A percentile compares a stretch with the other conserved stretches of the same genome.
Evolutionary conservation across 2,113 vertebrate species (phyloP).

Genomic region (Eurypyga helias): DNA sequence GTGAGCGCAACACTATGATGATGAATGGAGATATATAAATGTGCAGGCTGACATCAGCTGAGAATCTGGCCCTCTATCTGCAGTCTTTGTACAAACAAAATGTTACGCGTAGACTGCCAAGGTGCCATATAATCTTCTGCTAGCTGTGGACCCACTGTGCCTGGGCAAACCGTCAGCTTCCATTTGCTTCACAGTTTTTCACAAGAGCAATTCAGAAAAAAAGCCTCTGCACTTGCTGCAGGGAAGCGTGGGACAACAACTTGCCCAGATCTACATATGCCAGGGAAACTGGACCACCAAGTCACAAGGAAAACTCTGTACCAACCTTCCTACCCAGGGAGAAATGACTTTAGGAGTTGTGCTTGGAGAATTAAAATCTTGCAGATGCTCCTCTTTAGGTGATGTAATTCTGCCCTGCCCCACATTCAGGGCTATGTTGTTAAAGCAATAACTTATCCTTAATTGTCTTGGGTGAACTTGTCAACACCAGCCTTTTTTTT

Average conservation of each 20-base stretch:
- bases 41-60: neutral
- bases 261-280: neutral
- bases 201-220: neutral
- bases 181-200: neutral
- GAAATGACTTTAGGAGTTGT: neutral
- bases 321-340: neutral
- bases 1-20: neutral
- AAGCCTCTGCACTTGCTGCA: neutral
- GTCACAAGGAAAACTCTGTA: neutral
- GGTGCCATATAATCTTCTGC: neutral
- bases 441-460: conserved; percentile 35
- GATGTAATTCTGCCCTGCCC: conserved; percentile 9
- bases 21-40: neutral
- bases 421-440: neutral
- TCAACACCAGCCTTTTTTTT: conserved; percentile 9
- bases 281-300: neutral
- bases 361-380: neutral
- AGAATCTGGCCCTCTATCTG: neutral
- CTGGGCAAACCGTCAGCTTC: neutral
- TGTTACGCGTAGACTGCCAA: neutral
- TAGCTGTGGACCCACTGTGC: neutral
- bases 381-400: neutral
- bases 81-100: neutral
- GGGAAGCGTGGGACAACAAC: neutral
- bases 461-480: conserved; percentile 52